phyloP scores from a whole-genome alignment of 2,888 invertebrate genomes.

The Coecobrya sp. region DNA sequence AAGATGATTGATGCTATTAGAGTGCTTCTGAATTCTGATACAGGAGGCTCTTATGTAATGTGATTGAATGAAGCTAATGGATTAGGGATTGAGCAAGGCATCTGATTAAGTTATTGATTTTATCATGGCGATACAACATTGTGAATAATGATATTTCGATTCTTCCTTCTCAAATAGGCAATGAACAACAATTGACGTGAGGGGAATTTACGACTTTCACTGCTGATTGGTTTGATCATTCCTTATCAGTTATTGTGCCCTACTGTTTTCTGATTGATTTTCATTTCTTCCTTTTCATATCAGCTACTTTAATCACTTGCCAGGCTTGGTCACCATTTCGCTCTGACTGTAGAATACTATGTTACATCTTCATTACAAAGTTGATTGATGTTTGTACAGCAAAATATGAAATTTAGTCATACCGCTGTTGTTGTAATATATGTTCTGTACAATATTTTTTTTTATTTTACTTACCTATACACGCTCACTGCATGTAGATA shows the following conservation, averaged over 20 bases:
- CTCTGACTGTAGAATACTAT: background rate
- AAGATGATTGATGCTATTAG: background rate
- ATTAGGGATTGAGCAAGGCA: slow-evolving; percentile 1
- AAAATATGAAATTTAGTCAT: too few relatives aligned
- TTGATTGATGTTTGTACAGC: too few relatives aligned
- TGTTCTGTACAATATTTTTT: too few relatives aligned
- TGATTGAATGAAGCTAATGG: slow-evolving; percentile 5
- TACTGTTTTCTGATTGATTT: background rate
- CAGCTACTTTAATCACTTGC: background rate
- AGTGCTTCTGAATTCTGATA: background rate
- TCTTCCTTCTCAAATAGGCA: background rate
- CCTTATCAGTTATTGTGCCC: background rate
- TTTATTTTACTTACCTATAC: too few relatives aligned
- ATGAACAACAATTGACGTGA: background rate
- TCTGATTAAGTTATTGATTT: slow-evolving; percentile 14
- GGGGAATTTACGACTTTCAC: background rate
- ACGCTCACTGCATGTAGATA: too few relatives aligned
- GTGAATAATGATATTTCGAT: too few relatives aligned
- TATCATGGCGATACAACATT: background rate
- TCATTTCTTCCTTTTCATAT: background rate
- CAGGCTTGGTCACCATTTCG: background rate
- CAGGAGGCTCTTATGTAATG: background rate
- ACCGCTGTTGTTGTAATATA: too few relatives aligned
- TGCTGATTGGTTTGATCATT: background rate
- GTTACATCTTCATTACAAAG: background rate